Conservation (phyloP, 1,140 invertebrate genomes). For the Magallana gigas region DNA sequence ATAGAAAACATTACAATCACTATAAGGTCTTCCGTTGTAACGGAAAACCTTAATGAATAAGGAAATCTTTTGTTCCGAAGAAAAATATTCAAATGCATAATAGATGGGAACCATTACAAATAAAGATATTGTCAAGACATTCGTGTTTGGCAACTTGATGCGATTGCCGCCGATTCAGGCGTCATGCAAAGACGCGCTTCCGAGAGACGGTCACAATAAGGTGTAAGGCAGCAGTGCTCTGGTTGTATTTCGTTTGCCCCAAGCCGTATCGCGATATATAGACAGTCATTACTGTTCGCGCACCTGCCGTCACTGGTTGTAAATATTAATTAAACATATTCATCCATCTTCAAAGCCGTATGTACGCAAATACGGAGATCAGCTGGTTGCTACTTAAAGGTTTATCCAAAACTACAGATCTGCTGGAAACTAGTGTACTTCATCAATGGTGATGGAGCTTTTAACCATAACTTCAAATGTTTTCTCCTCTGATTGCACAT, state of each 20-base stretch:
- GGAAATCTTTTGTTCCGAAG: too few relatives aligned
- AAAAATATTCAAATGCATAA: too few relatives aligned
- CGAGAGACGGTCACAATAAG: background rate
- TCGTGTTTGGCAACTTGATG: too few relatives aligned
- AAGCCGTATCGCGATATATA: constrained; percentile 7
- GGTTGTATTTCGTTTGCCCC: background rate
- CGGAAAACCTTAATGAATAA: too few relatives aligned
- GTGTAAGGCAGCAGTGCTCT: background rate
- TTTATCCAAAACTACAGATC: background rate
- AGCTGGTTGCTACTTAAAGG: background rate
- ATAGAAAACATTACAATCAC: too few relatives aligned
- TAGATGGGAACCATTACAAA: too few relatives aligned
- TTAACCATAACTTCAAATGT: background rate
- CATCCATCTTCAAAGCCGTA: constrained; percentile 14
- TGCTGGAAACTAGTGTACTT: background rate
- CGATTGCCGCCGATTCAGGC: too few relatives aligned
- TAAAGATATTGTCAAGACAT: too few relatives aligned
- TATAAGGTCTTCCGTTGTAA: too few relatives aligned
- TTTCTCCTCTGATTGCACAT: too few relatives aligned
- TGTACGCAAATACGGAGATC: background rate
- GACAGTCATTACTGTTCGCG: constrained; percentile 32
- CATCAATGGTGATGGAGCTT: background rate
- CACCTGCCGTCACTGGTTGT: constrained; percentile 17
- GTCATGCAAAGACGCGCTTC: background rate
- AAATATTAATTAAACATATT: constrained; percentile 36